A percentile compares a stretch with the other conserved stretches of the same genome.
These are phyloP conservation scores for Meriones unguiculatus DNA, from an alignment of 2,113 vertebrate species.

Conservation along the genomic window DNA sequence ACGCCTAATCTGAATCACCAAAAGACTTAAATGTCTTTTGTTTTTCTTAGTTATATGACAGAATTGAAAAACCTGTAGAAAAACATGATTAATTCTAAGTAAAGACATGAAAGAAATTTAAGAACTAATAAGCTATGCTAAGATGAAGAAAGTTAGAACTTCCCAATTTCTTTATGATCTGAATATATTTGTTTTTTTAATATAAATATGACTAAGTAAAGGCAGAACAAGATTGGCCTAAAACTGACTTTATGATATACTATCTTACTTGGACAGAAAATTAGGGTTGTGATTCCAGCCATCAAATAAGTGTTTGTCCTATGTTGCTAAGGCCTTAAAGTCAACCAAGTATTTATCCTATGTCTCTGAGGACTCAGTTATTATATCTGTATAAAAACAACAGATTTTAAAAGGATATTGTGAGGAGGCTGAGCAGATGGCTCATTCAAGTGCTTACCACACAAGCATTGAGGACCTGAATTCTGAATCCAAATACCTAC, in stretches of 20 bases:
- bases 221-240: neutral
- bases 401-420: neutral
- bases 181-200: slow-evolving; percentile 36
- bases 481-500: neutral
- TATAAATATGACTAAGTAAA: slow-evolving; percentile 51
- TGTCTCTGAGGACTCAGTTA: neutral
- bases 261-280: slow-evolving; percentile 39
- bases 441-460: neutral
- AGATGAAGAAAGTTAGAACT: slow-evolving; percentile 46
- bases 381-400: neutral
- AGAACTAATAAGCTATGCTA: slow-evolving; percentile 1
- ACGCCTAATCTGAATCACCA: neutral
- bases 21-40: neutral
- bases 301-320: neutral
- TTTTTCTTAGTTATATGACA: slow-evolving; percentile 23
- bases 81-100: neutral
- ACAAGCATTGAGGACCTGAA: neutral
- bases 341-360: neutral
- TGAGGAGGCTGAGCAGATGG: neutral
- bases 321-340: neutral
- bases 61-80: slow-evolving; percentile 9
- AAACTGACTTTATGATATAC: neutral
- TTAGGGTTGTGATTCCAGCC: neutral
- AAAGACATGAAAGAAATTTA: slow-evolving; percentile 22
- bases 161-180: slow-evolving; percentile 37